A percentile compares a stretch with the other conserved stretches of the same genome.
Conservation (phyloP, 2,797 vertebrate species). For the Platyrinchus mystaceus region DNA sequence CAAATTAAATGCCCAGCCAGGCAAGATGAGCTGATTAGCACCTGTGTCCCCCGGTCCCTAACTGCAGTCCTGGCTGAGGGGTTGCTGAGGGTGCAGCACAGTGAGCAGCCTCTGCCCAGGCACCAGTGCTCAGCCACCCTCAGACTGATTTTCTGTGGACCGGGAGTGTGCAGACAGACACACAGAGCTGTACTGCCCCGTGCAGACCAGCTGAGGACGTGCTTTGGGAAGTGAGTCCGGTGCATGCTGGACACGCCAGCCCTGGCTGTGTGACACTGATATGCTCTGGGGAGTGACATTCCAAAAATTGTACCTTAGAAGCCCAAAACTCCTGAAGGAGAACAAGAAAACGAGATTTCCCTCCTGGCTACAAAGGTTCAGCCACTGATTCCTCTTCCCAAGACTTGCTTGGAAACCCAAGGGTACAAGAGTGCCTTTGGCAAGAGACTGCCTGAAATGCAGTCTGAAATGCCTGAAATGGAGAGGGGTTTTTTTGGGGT, state of each 20-base stretch:
- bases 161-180: background rate
- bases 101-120: background rate
- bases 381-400: background rate
- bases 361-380: background rate
- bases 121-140: background rate
- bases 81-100: background rate
- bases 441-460: background rate
- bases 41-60: background rate
- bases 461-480: too few relatives aligned
- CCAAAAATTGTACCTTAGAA: background rate
- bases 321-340: background rate
- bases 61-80: background rate
- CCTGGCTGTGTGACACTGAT: background rate
- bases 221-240: background rate
- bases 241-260: accelerated
- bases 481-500: background rate
- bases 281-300: accelerated
- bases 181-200: background rate
- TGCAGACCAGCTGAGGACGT: background rate
- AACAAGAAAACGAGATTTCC: background rate
- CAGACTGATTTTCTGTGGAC: accelerated
- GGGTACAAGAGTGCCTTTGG: background rate
- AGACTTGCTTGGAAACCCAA: background rate
- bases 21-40: background rate
- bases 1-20: background rate